These are phyloP conservation scores for Lophius americanus DNA, from an alignment of 2,797 vertebrate genomes.

Conservation along the genomic window DNA sequence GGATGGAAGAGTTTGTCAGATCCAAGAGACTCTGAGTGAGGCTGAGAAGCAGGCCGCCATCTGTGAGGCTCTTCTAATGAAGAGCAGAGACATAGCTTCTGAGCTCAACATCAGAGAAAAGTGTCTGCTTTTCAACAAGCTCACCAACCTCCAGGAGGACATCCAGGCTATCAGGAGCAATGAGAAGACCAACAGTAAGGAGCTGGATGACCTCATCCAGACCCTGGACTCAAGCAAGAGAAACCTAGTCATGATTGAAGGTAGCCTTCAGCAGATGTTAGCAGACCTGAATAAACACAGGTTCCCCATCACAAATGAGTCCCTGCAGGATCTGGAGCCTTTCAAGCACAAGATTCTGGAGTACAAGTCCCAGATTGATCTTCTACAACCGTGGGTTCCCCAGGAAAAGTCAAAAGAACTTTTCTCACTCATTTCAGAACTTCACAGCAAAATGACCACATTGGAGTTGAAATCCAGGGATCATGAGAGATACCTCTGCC, in stretches of 20 bases:
- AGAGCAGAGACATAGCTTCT: constrained; percentile 73
- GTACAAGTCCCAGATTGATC: constrained; percentile 73
- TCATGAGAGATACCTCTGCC: constrained; percentile 76
- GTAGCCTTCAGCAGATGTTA: constrained; percentile 72
- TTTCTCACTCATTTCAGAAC: constrained; percentile 65
- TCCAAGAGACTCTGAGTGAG: constrained; percentile 79
- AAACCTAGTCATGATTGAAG: constrained; percentile 62
- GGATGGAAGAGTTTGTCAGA: constrained; percentile 62
- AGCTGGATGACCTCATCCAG: constrained; percentile 65
- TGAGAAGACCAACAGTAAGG: constrained; percentile 65
- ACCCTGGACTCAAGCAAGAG: constrained; percentile 55
- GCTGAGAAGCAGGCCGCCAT: constrained; percentile 78
- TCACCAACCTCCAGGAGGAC: constrained; percentile 73
- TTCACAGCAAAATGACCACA: constrained; percentile 74
- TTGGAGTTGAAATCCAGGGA: constrained; percentile 73
- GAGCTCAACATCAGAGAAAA: constrained; percentile 78
- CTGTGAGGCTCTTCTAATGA: constrained; percentile 80
- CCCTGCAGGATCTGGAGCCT: constrained; percentile 63
- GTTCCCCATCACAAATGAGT: constrained; percentile 77
- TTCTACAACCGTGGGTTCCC: constrained; percentile 62
- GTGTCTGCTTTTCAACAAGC: constrained; percentile 70
- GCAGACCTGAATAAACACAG: constrained; percentile 65
- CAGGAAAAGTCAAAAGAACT: constrained; percentile 71
- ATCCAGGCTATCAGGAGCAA: constrained; percentile 62
- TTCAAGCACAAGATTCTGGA: constrained; percentile 73